Percentiles rank a stretch among this genome's conserved stretches.
Evolutionary conservation across 2,113 vertebrate genomes (phyloP).

Genomic region (Galbula dea): DNA sequence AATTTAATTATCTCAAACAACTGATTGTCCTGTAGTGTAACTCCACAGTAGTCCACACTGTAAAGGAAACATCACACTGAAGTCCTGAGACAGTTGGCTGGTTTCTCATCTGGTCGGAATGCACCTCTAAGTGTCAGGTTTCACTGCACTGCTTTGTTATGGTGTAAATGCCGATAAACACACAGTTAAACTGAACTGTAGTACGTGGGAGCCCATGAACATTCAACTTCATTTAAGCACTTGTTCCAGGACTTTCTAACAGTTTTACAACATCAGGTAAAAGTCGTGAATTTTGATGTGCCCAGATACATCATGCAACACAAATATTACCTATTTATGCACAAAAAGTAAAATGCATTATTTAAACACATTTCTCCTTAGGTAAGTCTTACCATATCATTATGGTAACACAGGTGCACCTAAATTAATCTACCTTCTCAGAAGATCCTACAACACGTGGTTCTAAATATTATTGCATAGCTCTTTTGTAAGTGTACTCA

Average conservation of each 20-base stretch:
- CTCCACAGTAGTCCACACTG: background rate
- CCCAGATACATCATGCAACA: background rate
- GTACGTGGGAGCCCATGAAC: background rate
- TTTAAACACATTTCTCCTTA: background rate
- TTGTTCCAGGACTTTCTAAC: background rate
- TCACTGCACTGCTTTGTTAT: background rate
- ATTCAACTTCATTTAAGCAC: background rate
- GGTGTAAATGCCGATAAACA: background rate
- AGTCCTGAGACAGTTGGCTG: background rate
- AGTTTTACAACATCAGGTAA: background rate
- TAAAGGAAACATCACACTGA: background rate
- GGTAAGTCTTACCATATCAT: accelerated
- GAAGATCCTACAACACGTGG: background rate
- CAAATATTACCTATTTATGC: background rate
- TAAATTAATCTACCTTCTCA: background rate
- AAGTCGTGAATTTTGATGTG: background rate
- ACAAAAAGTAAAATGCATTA: accelerated
- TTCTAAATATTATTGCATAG: background rate
- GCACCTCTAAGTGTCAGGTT: background rate
- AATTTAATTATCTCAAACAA: background rate
- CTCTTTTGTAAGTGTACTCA: background rate
- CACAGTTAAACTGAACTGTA: background rate
- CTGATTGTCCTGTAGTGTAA: accelerated
- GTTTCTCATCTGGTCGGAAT: background rate
- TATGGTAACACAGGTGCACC: accelerated